phyloP scores from a whole-genome alignment of 2,888 invertebrate genomes.

The Drosophila monieri region DNA sequence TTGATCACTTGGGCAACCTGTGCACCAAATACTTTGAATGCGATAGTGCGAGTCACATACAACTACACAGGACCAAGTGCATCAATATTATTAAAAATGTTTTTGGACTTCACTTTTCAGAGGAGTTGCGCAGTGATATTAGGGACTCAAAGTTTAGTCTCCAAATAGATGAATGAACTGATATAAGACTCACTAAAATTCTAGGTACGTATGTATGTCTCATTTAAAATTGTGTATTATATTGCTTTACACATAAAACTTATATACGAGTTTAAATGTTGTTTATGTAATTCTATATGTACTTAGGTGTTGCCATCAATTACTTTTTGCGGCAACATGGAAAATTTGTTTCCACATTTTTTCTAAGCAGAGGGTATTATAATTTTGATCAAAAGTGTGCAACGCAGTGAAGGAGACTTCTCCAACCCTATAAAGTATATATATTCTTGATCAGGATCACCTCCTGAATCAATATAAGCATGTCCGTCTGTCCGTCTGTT shows the following conservation, averaged over 20 bases:
- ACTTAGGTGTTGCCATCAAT: background rate
- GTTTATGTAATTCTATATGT: background rate
- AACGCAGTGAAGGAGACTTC: no score
- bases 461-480: no score
- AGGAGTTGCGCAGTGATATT: conserved; percentile 5
- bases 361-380: no score
- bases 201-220: background rate
- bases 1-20: conserved; percentile 4
- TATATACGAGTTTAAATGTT: no score
- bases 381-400: no score
- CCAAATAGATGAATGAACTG: conserved; percentile 5
- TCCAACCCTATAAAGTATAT: no score
- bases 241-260: no score
- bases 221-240: no score
- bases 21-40: no score
- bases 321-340: background rate
- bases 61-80: background rate
- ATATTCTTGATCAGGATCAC: no score
- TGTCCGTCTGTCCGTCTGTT: no score
- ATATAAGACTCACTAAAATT: conserved; percentile 9
- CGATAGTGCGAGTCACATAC: background rate
- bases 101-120: conserved; percentile 7
- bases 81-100: conserved; percentile 6
- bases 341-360: background rate
- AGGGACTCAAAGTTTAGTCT: conserved; percentile 12